Evolutionary conservation across 2,113 vertebrate species (phyloP), one percentile per base, ranked within the genome.

Genomic region (Channa argus): DNA sequence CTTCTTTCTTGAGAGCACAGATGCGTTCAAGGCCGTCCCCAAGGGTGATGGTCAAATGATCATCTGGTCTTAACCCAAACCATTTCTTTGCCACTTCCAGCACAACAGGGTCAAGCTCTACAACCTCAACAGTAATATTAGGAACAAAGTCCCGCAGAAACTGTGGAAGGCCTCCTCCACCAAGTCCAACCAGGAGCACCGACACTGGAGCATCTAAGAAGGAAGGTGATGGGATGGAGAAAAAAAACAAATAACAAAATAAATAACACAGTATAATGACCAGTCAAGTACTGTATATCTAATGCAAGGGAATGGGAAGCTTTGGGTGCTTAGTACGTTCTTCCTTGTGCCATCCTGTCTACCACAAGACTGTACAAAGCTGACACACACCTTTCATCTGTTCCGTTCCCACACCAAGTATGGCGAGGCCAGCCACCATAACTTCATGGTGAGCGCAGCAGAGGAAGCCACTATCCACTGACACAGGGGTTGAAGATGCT

Each of bases 391-490:
- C 91, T 86, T 90, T 91, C 70, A 74, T 87, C 49, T 80, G 77
- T 14, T 71, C 67, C 1, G 51, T 33, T 0, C 89, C 90, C 59
- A 88, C 85, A 14, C 89, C 89, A 6, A 99, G 93, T 84, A 98
- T 79, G 7, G 95, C 90, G 3, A 99, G 93, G 60, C 96, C 96
- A 0, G 97, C 96, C 0, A 99, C 93, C 97, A 99, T 99, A 58
- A 96, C 95, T 85, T 95, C 96, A 82, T 99, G 98, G 84, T 99
- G 97, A 78, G 96, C 93, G 5, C 97, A 99, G 91, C 97, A 99
- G 61, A 99, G 94, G 92, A 95, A 97, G 73, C 95, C 95, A 82
- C 93, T 95, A 82, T 99, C 96, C 0, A 99, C 93, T 36, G 63
- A 84, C 77, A 93, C 52, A 56, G 76, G 72, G 62, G 56, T 38